Evolutionary conservation across 2,113 vertebrate genomes (phyloP).

Genomic region (Hydrochoerus hydrochaeris): DNA sequence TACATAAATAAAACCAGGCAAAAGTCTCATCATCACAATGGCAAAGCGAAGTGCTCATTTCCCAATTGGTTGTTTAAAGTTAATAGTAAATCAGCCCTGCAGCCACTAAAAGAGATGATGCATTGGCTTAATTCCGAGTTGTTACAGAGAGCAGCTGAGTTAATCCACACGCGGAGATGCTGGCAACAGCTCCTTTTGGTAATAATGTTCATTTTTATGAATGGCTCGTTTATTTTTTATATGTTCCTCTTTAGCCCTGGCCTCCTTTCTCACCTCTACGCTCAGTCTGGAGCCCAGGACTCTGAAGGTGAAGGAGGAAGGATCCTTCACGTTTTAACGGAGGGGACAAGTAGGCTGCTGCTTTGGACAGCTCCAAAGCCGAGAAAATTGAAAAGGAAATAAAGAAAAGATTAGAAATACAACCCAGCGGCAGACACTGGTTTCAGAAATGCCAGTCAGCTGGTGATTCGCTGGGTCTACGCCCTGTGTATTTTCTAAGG

Average conservation of each 20-base stretch:
- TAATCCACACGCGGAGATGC: constrained; percentile 1
- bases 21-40: background rate
- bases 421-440: background rate
- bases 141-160: constrained; percentile 45
- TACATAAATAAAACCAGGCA: background rate
- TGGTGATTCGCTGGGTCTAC: background rate
- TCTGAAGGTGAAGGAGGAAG: background rate
- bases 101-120: background rate
- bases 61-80: constrained; percentile 44
- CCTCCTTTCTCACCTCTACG: constrained; percentile 1
- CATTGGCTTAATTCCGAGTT: constrained; percentile 38
- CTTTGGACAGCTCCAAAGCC: background rate
- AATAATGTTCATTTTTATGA: constrained; percentile 62
- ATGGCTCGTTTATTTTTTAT: constrained; percentile 64
- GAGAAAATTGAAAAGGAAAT: background rate
- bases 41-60: background rate
- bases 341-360: background rate
- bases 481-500: background rate
- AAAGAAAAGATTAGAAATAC: background rate
- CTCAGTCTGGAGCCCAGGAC: background rate
- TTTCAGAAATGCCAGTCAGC: constrained; percentile 27
- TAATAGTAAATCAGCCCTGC: constrained; percentile 54
- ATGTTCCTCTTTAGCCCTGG: constrained; percentile 50
- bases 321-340: background rate
- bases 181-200: constrained; percentile 60